Evolutionary conservation across 1,140 invertebrate genomes (phyloP).

Genomic region (Acromyrmex heyeri): DNA sequence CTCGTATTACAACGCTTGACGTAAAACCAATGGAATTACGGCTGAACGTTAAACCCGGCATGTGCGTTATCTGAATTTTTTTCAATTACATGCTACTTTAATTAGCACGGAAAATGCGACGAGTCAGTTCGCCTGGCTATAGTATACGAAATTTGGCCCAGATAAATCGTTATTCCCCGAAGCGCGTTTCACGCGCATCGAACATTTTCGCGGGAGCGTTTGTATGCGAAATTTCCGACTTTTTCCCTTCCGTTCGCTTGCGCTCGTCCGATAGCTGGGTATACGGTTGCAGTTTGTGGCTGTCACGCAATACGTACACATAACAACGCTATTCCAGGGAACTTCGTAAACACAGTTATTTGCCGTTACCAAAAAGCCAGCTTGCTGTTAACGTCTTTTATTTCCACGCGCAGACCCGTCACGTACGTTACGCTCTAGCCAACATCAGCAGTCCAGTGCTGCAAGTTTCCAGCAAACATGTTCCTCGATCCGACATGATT

Average conservation of each 20-base stretch:
- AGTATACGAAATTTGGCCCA: slow-evolving; percentile 47
- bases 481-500: slow-evolving; percentile 25
- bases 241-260: slow-evolving; percentile 8
- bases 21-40: slow-evolving; percentile 56
- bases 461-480: slow-evolving; percentile 33
- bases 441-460: not conserved
- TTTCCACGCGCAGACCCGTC: slow-evolving; percentile 20
- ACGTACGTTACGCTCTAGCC: slow-evolving; percentile 35
- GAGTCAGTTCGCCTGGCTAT: slow-evolving; percentile 39
- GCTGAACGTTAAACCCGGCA: slow-evolving; percentile 42
- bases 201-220: slow-evolving; percentile 49
- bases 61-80: slow-evolving; percentile 64
- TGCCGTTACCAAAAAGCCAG: slow-evolving; percentile 45
- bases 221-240: slow-evolving; percentile 61
- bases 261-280: slow-evolving; percentile 17
- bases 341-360: slow-evolving; percentile 55
- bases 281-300: slow-evolving; percentile 44
- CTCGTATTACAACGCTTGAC: slow-evolving; percentile 53
- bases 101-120: slow-evolving; percentile 69
- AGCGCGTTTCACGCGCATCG: slow-evolving; percentile 55
- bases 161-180: slow-evolving; percentile 42
- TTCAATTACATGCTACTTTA: slow-evolving; percentile 68
- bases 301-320: slow-evolving; percentile 58
- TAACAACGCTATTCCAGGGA: slow-evolving; percentile 42
- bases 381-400: slow-evolving; percentile 39